These are phyloP conservation scores for Chloroceryle inda DNA, from an alignment of 2,797 vertebrate genomes.

Conservation along the genomic window DNA sequence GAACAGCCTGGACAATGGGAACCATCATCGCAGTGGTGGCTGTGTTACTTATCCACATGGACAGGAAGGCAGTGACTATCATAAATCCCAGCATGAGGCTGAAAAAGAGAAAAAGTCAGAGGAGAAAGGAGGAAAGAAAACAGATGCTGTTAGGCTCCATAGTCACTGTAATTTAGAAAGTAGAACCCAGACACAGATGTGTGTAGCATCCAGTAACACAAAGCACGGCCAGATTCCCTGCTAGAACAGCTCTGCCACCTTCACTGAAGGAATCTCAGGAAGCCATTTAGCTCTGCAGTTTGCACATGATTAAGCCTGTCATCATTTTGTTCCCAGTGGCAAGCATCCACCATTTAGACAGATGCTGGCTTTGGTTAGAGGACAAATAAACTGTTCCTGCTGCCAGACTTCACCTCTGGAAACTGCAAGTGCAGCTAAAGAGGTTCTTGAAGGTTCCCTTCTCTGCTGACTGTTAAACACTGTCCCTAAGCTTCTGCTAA, in stretches of 20 bases:
- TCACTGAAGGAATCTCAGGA: not conserved
- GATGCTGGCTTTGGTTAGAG: not conserved
- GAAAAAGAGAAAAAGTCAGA: not conserved
- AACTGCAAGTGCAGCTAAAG: not conserved
- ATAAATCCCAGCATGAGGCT: slow-evolving; percentile 98
- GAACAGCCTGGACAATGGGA: slow-evolving; percentile 93
- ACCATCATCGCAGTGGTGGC: slow-evolving; percentile 99
- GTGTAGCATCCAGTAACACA: not conserved
- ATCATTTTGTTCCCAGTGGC: not conserved
- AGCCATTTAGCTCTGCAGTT: not conserved
- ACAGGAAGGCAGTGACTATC: slow-evolving; percentile 93
- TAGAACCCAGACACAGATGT: not conserved
- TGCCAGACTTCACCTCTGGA: not conserved
- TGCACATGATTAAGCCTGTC: not conserved
- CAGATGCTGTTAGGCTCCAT: not conserved
- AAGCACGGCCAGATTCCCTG: not conserved
- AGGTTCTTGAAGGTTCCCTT: not conserved
- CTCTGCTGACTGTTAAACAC: not conserved
- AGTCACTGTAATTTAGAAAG: not conserved
- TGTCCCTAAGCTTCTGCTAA: not conserved
- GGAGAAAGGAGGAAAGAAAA: not conserved
- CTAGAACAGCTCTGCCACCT: not conserved
- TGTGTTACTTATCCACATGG: slow-evolving; percentile 99
- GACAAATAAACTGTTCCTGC: not conserved
- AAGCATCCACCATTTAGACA: not conserved